Conservation (phyloP, 2,797 vertebrate genomes). For the Paramormyrops hopkinsi region DNA sequence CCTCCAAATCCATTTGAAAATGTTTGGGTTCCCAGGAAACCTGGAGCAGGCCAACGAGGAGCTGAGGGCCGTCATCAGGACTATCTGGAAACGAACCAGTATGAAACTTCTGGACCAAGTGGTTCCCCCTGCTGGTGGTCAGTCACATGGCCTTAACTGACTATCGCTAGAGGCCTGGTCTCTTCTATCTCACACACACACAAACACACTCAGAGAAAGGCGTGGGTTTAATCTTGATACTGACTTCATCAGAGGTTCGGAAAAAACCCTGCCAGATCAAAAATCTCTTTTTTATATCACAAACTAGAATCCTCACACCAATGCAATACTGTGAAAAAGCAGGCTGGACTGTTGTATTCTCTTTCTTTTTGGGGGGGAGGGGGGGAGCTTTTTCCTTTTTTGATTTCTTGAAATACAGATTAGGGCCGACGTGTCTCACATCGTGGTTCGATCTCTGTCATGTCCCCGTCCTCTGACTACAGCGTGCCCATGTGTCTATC, state of each 20-base stretch:
- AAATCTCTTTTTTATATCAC: not conserved
- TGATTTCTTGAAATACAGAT: slow-evolving; percentile 11
- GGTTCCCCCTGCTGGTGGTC: slow-evolving; percentile 96
- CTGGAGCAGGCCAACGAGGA: slow-evolving; percentile 99
- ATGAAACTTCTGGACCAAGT: slow-evolving; percentile 99
- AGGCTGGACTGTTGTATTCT: not conserved
- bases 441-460: not conserved
- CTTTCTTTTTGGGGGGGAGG: not conserved
- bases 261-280: not conserved
- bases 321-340: not conserved
- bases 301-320: not conserved
- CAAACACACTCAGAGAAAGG: not conserved
- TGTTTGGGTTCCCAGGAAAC: slow-evolving; percentile 69
- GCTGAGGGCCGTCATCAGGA: slow-evolving; percentile 95
- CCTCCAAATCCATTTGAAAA: slow-evolving; percentile 23
- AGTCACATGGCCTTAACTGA: slow-evolving; percentile 57
- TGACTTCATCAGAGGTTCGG: not conserved
- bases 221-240: not conserved
- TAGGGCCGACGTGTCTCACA: not conserved
- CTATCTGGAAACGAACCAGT: slow-evolving; percentile 98
- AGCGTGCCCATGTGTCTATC: not conserved
- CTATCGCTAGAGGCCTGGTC: not conserved
- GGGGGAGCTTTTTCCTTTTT: not conserved
- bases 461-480: slow-evolving; percentile 5
- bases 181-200: slow-evolving; percentile 22